Evolutionary conservation across 2,888 invertebrate species (phyloP).

Genomic region (Plusia festucae): DNA sequence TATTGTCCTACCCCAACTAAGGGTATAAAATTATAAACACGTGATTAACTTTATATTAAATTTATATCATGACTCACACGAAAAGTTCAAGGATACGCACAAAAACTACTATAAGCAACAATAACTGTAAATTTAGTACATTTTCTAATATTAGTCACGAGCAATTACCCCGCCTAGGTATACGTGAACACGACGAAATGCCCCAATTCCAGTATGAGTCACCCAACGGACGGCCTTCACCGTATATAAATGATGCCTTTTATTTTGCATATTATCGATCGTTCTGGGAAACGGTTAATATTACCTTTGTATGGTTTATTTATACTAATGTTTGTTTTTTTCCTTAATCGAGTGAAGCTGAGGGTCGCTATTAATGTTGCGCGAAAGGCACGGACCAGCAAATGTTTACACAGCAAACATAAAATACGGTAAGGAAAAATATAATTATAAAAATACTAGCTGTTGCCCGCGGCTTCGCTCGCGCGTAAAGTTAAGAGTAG

Average conservation of each 20-base stretch:
- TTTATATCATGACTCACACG: slow-evolving; percentile 44
- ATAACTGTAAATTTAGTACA: slow-evolving; percentile 65
- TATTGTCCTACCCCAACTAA: slow-evolving; percentile 32
- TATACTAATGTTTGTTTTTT: slow-evolving; percentile 42
- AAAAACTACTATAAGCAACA: slow-evolving; percentile 52
- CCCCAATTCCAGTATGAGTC: slow-evolving; percentile 76
- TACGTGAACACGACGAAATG: slow-evolving; percentile 64
- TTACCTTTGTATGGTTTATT: slow-evolving; percentile 52
- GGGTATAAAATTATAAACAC: background rate
- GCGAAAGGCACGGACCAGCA: background rate
- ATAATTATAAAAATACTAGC: no score
- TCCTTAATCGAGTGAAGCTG: slow-evolving; percentile 22
- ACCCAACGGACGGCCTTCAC: slow-evolving; percentile 76
- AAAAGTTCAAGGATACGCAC: slow-evolving; percentile 61
- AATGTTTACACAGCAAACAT: no score
- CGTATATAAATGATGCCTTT: slow-evolving; percentile 76
- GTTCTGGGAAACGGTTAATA: slow-evolving; percentile 67
- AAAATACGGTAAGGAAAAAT: no score
- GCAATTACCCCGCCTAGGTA: slow-evolving; percentile 62
- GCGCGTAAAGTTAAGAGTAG: no score
- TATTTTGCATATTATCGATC: slow-evolving; percentile 82
- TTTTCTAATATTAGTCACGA: slow-evolving; percentile 75
- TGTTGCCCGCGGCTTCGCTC: no score
- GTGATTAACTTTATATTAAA: slow-evolving; percentile 3
- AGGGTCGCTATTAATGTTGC: background rate